Conservation (phyloP, 2,888 invertebrate genomes). For the Ophraella communa region DNA sequence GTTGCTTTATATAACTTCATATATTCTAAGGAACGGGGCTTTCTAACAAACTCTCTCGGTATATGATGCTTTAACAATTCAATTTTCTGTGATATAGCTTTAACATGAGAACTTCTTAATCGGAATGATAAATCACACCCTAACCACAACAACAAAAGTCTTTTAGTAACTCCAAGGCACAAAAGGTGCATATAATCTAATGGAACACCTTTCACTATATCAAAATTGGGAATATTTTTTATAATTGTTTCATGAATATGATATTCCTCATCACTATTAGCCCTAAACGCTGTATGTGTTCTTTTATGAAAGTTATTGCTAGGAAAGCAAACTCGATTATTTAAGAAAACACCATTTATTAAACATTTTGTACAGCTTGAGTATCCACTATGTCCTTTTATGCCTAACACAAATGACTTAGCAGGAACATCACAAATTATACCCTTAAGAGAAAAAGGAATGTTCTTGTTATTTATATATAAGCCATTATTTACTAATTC, state of each 20-base stretch:
- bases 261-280: conserved; percentile 2
- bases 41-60: too few relatives aligned
- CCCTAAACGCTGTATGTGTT: background rate
- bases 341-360: conserved; percentile 13
- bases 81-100: too few relatives aligned
- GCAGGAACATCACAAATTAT: too few relatives aligned
- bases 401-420: too few relatives aligned
- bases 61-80: too few relatives aligned
- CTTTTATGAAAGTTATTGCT: conserved; percentile 14
- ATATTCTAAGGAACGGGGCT: too few relatives aligned
- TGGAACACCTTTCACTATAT: background rate
- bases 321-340: conserved; percentile 7
- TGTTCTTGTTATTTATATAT: too few relatives aligned
- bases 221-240: conserved; percentile 1
- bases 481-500: too few relatives aligned
- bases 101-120: too few relatives aligned
- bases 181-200: background rate
- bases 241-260: background rate
- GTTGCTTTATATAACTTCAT: too few relatives aligned
- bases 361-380: conserved; percentile 8
- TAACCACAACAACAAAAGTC: background rate
- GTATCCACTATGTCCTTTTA: conserved; percentile 6
- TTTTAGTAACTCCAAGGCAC: conserved; percentile 2
- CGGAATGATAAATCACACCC: too few relatives aligned
- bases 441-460: too few relatives aligned